These are phyloP conservation scores for Cephus runcator DNA, from an alignment of 2,888 invertebrate species.

Conservation along the genomic window DNA sequence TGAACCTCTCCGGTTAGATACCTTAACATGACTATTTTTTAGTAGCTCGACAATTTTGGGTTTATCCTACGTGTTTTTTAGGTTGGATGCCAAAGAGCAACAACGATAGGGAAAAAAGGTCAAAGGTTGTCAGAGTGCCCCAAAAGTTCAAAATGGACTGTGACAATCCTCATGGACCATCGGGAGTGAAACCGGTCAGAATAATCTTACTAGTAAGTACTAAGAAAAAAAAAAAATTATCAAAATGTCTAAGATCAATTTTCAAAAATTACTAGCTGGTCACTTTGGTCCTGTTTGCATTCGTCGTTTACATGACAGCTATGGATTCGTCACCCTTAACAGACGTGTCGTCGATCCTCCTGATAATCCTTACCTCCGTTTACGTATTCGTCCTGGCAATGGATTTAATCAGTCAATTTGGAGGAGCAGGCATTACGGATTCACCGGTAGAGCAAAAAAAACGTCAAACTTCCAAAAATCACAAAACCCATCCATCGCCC, in stretches of 20 bases:
- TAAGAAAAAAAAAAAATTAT: background rate
- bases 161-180: background rate
- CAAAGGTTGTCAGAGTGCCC: background rate
- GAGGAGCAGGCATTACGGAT: background rate
- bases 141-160: background rate
- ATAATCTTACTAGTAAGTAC: conserved; percentile 50
- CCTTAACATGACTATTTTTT: background rate
- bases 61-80: background rate
- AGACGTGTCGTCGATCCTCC: conserved; percentile 33
- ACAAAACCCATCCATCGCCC: background rate
- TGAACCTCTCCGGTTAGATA: background rate
- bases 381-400: conserved; percentile 46
- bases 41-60: background rate
- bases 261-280: conserved; percentile 22
- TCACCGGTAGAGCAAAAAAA: background rate
- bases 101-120: background rate
- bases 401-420: conserved; percentile 47
- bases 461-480: background rate
- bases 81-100: background rate
- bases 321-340: conserved; percentile 25
- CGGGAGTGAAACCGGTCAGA: conserved; percentile 38
- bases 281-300: conserved; percentile 37
- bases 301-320: conserved; percentile 39
- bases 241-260: background rate
- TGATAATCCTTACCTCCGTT: conserved; percentile 39